Base-by-base conservation (phyloP, 2,797 vertebrate genomes). In the Botia kubotai region DNA sequence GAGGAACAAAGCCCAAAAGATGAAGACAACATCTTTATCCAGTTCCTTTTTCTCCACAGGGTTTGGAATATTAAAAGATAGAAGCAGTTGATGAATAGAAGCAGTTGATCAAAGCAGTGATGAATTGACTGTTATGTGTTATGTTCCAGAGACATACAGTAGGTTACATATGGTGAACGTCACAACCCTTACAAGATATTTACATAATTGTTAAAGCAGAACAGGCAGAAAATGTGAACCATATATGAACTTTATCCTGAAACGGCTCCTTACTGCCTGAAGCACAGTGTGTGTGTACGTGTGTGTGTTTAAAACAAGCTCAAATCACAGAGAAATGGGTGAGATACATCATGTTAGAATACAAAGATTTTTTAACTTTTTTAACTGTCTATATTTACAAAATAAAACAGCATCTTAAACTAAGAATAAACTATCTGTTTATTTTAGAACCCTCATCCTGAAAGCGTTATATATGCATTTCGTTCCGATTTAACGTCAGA, bases 161-260 rank as follows among this genome's bases (percentile, higher is more conserved):
- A 43, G 13, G 63, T 62, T 80, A 68, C 55, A 77, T 81, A 78
- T 84, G 80, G 73, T 62, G 21, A n/a, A 75, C 69, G 39, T 81
- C 85, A 72, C 80, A 88, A 82, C 72, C 57, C 72, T 67, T 71
- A 72, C 68, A 82, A 85, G 74, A 36, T 85, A 87, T 84, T 86
- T 87, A 88, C 74, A 81, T 85, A 46, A 26, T 75, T 87, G 81
- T 82, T 65, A 78, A 87, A 87, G 79, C 76, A 76, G 57, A 86
- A 77, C 81, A 63, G 60, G 81, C 4, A 7, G 76, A 87, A 80
- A 82, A 84, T 58, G 78, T 79, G 83, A 82, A 81, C 75, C 78
- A 13, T 52, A 39, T 72, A 80, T 77, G 67, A 82, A 83, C 85
- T 67, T 87, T 87, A 84, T 91, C 86, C 85, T 81, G 81, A 84